phyloP scores from a whole-genome alignment of 2,797 vertebrate species.

The Protosalanx chinensis region DNA sequence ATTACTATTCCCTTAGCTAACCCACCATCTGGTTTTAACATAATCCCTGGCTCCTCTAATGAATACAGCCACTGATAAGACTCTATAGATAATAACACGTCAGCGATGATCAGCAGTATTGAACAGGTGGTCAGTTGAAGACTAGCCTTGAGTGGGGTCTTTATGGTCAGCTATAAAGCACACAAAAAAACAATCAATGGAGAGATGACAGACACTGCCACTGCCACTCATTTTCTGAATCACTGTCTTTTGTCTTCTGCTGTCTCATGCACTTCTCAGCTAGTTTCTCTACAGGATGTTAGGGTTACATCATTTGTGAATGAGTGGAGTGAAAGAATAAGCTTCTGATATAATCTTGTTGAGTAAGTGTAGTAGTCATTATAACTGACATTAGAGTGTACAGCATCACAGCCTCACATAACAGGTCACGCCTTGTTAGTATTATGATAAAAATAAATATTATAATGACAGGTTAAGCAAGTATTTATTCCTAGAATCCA shows the following conservation, averaged over 20 bases:
- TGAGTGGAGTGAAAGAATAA: not conserved
- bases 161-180: conserved; percentile 48
- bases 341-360: too few species aligned
- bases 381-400: not conserved
- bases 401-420: not conserved
- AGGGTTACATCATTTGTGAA: conserved; percentile 14
- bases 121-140: conserved; percentile 66
- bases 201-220: conserved; percentile 31
- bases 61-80: conserved; percentile 63
- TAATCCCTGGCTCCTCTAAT: conserved; percentile 65
- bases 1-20: conserved; percentile 59
- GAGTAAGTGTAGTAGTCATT: too few species aligned
- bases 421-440: too few species aligned
- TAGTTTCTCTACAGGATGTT: conserved; percentile 23
- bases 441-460: too few species aligned
- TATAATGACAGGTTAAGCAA: too few species aligned
- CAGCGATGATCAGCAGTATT: conserved; percentile 75
- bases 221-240: conserved; percentile 30
- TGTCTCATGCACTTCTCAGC: conserved; percentile 13
- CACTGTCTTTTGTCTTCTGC: conserved; percentile 31
- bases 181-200: conserved; percentile 48
- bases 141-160: conserved; percentile 55
- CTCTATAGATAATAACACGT: conserved; percentile 66
- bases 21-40: conserved; percentile 74
- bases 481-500: too few species aligned